Conservation (phyloP, 2,797 vertebrate genomes). For the Gambelia wislizenii region DNA sequence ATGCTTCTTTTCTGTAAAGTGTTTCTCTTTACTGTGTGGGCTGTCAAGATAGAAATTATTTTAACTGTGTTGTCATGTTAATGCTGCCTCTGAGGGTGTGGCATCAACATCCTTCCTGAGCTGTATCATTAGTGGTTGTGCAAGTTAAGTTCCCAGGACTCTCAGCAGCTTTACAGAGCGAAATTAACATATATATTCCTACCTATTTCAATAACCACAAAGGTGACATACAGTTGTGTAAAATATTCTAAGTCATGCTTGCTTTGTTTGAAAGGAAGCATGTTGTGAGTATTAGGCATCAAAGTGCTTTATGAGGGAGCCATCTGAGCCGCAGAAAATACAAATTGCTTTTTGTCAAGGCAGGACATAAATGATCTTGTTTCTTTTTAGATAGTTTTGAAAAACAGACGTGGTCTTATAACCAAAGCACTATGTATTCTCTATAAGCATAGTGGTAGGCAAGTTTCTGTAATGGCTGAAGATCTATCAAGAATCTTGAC, state of each 20-base stretch:
- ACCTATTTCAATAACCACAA: neutral
- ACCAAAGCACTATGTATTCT: neutral
- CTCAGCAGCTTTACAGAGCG: conserved; percentile 22
- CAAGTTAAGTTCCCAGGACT: conserved; percentile 62
- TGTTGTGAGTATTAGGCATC: neutral
- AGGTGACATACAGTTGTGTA: neutral
- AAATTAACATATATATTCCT: neutral
- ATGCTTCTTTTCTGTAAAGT: neutral
- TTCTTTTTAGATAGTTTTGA: neutral
- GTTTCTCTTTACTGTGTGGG: conserved; percentile 55
- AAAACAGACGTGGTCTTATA: neutral
- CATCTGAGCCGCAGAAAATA: neutral
- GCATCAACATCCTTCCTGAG: conserved; percentile 46
- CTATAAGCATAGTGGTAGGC: neutral
- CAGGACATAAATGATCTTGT: neutral
- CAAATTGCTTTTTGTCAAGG: neutral
- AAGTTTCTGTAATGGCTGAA: neutral
- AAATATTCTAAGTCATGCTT: neutral
- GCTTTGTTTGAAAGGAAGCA: neutral
- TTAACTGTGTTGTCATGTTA: conserved; percentile 20
- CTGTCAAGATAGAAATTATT: conserved; percentile 67
- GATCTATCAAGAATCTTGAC: neutral
- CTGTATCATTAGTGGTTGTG: conserved; percentile 24
- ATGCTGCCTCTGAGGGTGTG: conserved; percentile 3
- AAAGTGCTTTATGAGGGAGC: neutral